A percentile compares a stretch with the other conserved stretches of the same genome.
Evolutionary conservation across 2,797 vertebrate species (phyloP).

Genomic region (Lepus oiostolus): DNA sequence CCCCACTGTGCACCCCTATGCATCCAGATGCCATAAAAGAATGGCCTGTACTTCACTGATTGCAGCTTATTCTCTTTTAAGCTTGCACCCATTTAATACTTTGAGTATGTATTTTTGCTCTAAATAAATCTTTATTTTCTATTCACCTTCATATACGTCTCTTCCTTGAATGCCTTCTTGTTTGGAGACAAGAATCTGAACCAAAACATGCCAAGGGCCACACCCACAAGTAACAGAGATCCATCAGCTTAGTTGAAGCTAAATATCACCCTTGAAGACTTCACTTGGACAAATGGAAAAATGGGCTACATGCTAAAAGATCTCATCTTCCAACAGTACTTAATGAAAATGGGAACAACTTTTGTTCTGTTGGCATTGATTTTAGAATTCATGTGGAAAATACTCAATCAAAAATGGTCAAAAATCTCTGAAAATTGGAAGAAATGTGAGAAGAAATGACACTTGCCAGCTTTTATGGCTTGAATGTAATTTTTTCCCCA

Average conservation of each 20-base stretch:
- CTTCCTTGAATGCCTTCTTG: no score
- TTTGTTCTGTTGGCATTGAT: not conserved
- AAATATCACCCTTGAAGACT: not conserved
- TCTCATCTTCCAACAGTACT: not conserved
- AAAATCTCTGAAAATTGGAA: not conserved
- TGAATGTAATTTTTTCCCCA: no score
- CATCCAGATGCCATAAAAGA: no score
- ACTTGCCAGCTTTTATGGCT: not conserved
- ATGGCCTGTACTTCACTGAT: no score
- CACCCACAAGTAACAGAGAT: not conserved
- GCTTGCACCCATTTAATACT: no score
- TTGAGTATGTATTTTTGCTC: no score
- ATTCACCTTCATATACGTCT: no score
- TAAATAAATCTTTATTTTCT: no score
- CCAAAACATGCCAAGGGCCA: no score
- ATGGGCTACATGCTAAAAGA: not conserved
- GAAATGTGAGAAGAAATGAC: not conserved
- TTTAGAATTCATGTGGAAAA: not conserved
- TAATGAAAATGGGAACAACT: not conserved
- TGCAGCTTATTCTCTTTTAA: no score
- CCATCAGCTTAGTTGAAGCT: not conserved
- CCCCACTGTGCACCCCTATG: no score
- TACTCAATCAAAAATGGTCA: not conserved
- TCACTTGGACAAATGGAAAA: not conserved
- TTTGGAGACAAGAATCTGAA: no score